Evolutionary conservation across 2,113 vertebrate genomes (phyloP).

Genomic region (Scolopax mira): DNA sequence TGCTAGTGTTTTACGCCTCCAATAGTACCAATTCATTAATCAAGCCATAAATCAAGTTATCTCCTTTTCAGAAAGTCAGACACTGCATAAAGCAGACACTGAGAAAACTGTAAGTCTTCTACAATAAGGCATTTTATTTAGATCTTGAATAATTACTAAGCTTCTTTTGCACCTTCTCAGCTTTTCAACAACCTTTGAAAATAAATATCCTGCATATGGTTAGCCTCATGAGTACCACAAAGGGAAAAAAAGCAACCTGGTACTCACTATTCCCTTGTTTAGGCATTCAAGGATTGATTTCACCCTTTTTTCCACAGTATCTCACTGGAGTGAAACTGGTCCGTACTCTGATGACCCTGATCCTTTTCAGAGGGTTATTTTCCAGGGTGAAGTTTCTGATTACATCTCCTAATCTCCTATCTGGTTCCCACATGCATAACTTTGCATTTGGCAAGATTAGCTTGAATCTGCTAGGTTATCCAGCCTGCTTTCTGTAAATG

Average conservation of each 20-base stretch:
- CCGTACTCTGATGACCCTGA: background rate
- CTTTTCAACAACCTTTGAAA: slow-evolving; percentile 24
- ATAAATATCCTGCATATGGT: slow-evolving; percentile 11
- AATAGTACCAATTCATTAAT: slow-evolving; percentile 16
- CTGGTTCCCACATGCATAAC: slow-evolving; percentile 37
- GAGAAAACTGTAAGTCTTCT: background rate
- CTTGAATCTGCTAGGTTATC: background rate
- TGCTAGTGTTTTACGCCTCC: background rate
- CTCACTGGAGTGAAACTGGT: background rate
- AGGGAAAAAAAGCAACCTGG: background rate
- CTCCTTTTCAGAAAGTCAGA: background rate
- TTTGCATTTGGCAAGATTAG: slow-evolving; percentile 39
- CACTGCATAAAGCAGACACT: too few species aligned
- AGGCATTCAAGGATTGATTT: slow-evolving; percentile 29
- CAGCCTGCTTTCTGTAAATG: background rate
- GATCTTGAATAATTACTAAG: background rate
- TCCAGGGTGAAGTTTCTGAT: slow-evolving; percentile 37
- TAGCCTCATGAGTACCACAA: background rate
- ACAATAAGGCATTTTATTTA: background rate
- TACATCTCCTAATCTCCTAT: slow-evolving; percentile 13
- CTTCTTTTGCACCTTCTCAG: background rate
- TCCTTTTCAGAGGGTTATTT: background rate
- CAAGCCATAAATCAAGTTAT: slow-evolving; percentile 17
- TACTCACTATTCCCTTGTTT: background rate
- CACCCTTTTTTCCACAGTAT: slow-evolving; percentile 16